Base-by-base conservation (phyloP, 2,888 invertebrate genomes). In the Hydriomena furcata region DNA sequence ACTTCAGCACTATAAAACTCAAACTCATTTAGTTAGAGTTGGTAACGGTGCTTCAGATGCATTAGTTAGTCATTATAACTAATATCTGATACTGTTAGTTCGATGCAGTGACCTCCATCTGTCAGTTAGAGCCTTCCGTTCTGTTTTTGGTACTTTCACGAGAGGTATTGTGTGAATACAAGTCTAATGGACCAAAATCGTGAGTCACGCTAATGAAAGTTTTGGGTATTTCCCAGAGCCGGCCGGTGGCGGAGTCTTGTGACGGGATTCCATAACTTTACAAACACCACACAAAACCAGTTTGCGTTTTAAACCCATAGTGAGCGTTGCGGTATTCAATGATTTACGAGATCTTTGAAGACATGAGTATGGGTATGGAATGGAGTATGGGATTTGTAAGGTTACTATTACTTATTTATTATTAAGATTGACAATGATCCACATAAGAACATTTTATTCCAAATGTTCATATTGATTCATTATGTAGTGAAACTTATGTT, bases 71-170 rank as follows among this genome's bases (percentile, higher is more conserved):
- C 49, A 55, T 51, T 55, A 56, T 38, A 24, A 46, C 48, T 56
- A 52, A 58, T 55, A 44, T 55, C 44, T 46, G 42, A 21, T 58
- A 61, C 61, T 57, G 58, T 56, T 54, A 55, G 31, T 35, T 35
- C 11, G 43, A 36, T 61, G 61, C 61, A 58, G 56, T 51, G 61
- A 40, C 56, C 56, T 37, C 43, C 24, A 51, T 51, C 55, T 49
- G 56, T 55, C 56, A 51, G 24, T 48, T 46, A 52, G 28, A 50
- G 44, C 46, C 41, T 53, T 44, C 46, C 49, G 57, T 34, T 43
- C 43, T 28, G 8, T 45, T 31, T 45, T 37, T 11, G 37, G 35
- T 21, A 20, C 56, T 53, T 47, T 52, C 43, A 34, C 42, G 42
- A 35, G 21, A 25, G 40, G 46, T 52, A 43, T 38, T 21, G 51